phyloP scores from a whole-genome alignment of 2,113 vertebrate species.

The Dryoscopus gambensis region DNA sequence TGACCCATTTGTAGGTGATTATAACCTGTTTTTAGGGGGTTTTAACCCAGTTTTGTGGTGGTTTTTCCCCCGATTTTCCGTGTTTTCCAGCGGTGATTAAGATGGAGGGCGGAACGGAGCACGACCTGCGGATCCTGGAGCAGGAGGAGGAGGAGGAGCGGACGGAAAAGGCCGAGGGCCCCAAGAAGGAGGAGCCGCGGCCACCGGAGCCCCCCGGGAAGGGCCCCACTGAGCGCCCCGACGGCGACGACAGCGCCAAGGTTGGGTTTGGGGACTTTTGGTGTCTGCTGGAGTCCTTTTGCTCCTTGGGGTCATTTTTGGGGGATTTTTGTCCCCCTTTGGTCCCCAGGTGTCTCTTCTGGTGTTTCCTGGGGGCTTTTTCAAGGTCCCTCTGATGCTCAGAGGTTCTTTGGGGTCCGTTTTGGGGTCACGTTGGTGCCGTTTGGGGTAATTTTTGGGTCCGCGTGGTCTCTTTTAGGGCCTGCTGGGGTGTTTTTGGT shows the following conservation, averaged over 20 bases:
- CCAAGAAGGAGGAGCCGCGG: not conserved
- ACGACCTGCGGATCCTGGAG: not conserved
- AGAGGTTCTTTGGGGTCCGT: too few relatives aligned
- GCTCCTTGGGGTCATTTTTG: not conserved
- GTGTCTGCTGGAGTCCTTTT: not conserved
- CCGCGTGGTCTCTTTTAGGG: accelerated
- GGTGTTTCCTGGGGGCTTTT: not conserved
- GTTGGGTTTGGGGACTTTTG: not conserved
- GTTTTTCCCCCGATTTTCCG: accelerated
- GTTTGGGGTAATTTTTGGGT: not conserved
- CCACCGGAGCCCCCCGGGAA: not conserved
- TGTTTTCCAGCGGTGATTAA: not conserved
- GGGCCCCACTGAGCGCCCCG: not conserved
- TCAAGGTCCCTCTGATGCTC: too few relatives aligned
- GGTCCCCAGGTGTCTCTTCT: not conserved
- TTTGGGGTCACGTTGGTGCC: not conserved
- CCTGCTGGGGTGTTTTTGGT: too few relatives aligned
- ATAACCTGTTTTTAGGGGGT: accelerated
- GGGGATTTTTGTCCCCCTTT: not conserved
- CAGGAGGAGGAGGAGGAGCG: not conserved
- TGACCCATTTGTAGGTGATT: accelerated
- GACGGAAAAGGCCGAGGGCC: not conserved
- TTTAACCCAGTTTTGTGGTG: not conserved
- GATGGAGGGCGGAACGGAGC: not conserved
- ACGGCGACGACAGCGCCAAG: not conserved